Base-by-base conservation (phyloP, 2,888 invertebrate species). In the Dusona sp. region DNA sequence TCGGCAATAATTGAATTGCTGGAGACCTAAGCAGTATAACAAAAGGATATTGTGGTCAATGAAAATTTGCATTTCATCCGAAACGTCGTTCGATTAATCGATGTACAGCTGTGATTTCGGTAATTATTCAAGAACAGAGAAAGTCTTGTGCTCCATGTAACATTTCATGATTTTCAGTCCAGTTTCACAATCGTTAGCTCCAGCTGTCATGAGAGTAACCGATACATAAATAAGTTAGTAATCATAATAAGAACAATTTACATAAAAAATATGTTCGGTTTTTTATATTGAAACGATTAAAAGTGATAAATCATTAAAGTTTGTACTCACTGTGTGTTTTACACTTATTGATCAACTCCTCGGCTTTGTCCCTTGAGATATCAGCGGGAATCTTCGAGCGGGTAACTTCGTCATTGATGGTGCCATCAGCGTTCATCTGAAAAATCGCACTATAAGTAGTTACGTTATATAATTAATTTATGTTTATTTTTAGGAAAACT, bases 351-450 rank as follows among this genome's bases (percentile, higher is more conserved):
- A 92, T 85, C 8, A 91, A 74, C 33, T 90, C 87, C 9, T 91
- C 89, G 9, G 89, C 90, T 61, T 91, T 88, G 3, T 89, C 90
- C 29, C 74, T 83, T 0, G 89, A 51, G 3, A 91, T 42, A 36
- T 88, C 89, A 36, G 86, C 25, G 29, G 90, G 90, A 65, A 90
- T 87, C 85, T 90, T 91, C 8, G 89, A 75, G 4, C 90, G 90
- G 19, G 90, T 88, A 19, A 89, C 87, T 77, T 89, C 80, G 65
- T 90, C 89, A 61, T 92, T 88, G 29, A 92, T 87, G 19, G 87
- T 88, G n/a, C 91, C 91, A 42, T 91, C 90, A 42, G 88, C 82
- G 65, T 89, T 89, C 89, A 91, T 88, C 92, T 92, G 61, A n/a
- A n/a, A 33, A 61, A 61, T 57, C n/a, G 3, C 38, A 42, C 3